A percentile compares a stretch with the other conserved stretches of the same genome.
These are phyloP conservation scores for Indicator maculatus DNA, from an alignment of 2,113 vertebrate genomes.

Conservation along the genomic window DNA sequence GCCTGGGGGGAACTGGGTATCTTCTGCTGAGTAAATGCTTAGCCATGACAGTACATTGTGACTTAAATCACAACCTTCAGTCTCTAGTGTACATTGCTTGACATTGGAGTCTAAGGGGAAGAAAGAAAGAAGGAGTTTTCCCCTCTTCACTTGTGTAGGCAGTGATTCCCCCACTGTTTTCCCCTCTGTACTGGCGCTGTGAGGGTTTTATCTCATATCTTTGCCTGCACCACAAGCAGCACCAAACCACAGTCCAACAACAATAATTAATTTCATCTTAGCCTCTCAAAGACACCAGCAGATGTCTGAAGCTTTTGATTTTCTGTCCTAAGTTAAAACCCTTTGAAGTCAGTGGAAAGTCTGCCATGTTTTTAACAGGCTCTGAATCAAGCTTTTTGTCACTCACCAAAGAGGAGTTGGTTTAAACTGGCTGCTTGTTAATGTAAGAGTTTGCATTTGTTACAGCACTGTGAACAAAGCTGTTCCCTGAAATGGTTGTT, in stretches of 20 bases:
- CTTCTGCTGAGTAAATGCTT: neutral
- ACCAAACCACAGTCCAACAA: neutral
- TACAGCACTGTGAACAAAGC: neutral
- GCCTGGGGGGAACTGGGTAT: neutral
- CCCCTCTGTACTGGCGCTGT: neutral
- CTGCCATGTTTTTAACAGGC: neutral
- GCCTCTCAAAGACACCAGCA: neutral
- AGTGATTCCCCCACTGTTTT: neutral
- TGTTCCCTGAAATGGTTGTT: neutral
- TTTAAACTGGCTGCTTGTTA: neutral
- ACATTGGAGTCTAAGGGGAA: neutral
- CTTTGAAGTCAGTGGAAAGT: neutral
- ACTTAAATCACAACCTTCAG: neutral
- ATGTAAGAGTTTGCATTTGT: neutral
- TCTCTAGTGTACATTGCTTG: neutral
- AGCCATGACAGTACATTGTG: neutral
- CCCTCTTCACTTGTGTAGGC: neutral
- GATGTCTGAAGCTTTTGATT: constrained; percentile 17
- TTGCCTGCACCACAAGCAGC: neutral
- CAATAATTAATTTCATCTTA: neutral
- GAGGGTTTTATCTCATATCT: neutral
- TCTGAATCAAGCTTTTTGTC: neutral
- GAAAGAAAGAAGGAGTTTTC: neutral
- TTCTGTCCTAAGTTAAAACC: neutral
- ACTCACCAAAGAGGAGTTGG: neutral